These are phyloP conservation scores for Neodon shergylaensis DNA, from an alignment of 2,113 vertebrate species.

Conservation along the genomic window DNA sequence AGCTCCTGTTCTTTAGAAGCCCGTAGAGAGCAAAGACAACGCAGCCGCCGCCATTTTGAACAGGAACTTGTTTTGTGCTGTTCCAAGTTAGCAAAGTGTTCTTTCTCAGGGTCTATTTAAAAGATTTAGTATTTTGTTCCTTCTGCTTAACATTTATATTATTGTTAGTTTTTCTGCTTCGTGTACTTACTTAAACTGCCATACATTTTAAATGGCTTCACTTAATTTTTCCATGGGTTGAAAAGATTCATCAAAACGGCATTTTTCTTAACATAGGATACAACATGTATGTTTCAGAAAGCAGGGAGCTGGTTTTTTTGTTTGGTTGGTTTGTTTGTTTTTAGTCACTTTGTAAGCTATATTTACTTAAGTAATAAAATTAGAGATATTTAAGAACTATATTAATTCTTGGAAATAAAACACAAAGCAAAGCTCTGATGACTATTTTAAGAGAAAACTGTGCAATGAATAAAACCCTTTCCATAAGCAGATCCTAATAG, in stretches of 20 bases:
- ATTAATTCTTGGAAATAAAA: slow-evolving; percentile 31
- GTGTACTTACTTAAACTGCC: background rate
- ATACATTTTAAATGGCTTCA: slow-evolving; percentile 50
- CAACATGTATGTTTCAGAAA: background rate
- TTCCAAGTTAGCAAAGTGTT: slow-evolving; percentile 33
- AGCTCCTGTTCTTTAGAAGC: background rate
- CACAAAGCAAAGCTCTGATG: background rate
- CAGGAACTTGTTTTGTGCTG: background rate
- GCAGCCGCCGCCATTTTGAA: background rate
- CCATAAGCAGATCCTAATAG: slow-evolving; percentile 25
- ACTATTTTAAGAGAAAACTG: slow-evolving; percentile 44
- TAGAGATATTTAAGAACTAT: slow-evolving; percentile 43
- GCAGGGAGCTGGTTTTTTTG: background rate
- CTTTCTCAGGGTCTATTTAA: slow-evolving; percentile 21
- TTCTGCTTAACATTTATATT: slow-evolving; percentile 34
- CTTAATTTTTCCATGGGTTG: slow-evolving; percentile 34
- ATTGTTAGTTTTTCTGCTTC: background rate
- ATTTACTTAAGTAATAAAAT: slow-evolving; percentile 39
- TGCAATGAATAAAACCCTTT: slow-evolving; percentile 32
- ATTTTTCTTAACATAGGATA: background rate
- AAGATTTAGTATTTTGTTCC: slow-evolving; percentile 46
- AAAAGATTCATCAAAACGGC: slow-evolving; percentile 14
- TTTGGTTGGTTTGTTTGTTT: background rate
- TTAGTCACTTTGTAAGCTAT: background rate
- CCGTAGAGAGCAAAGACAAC: background rate